These are phyloP conservation scores for Caenorhabditis remanei DNA, from an alignment of 1,140 invertebrate species.

Conservation along the genomic window DNA sequence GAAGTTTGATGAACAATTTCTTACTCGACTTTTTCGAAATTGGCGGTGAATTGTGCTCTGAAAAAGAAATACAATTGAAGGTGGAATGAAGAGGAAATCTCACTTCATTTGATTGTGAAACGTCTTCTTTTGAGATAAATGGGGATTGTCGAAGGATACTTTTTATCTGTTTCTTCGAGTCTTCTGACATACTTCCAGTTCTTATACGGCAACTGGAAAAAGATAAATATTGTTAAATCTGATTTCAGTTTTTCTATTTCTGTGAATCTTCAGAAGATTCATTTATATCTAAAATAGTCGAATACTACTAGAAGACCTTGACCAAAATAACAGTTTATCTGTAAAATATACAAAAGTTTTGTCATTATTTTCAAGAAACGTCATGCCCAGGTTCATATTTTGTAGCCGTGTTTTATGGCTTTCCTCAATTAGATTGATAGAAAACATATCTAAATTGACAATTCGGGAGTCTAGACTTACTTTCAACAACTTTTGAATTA, in stretches of 20 bases:
- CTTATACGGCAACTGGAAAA: slow-evolving; percentile 12
- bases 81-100: not conserved
- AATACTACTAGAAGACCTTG: no score
- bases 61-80: not conserved
- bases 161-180: not conserved
- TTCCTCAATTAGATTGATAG: no score
- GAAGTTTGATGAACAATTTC: not conserved
- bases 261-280: not conserved
- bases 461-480: no score
- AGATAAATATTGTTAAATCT: not conserved
- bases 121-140: slow-evolving; percentile 26
- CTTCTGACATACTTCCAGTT: slow-evolving; percentile 29
- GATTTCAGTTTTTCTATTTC: not conserved
- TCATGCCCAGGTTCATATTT: no score
- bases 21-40: slow-evolving; percentile 3
- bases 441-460: no score
- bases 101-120: slow-evolving; percentile 35
- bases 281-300: no score
- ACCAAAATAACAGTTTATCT: not conserved
- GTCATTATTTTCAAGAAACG: no score
- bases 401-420: no score
- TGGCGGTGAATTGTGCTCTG: slow-evolving; percentile 22
- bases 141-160: slow-evolving; percentile 31
- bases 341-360: no score
- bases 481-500: no score